Conservation (phyloP, 2,888 invertebrate species). For the Lithodes maja region DNA sequence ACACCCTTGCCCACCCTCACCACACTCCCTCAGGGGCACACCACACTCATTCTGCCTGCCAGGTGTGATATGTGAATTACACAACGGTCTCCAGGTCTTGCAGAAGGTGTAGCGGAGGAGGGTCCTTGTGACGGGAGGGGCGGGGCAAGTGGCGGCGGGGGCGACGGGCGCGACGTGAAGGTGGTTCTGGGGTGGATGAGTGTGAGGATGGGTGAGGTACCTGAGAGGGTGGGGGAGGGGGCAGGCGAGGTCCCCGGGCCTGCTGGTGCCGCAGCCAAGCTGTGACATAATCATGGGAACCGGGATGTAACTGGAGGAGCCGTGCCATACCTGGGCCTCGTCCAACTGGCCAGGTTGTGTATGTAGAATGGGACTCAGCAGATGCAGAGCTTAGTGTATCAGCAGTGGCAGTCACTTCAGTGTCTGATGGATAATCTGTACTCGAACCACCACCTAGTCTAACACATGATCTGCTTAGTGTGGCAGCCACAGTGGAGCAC, state of each 20-base stretch:
- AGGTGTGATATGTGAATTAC: constrained; percentile 18
- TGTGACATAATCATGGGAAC: constrained; percentile 68
- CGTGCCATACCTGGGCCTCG: constrained; percentile 58
- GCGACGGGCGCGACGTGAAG: constrained; percentile 39
- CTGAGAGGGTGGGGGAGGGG: constrained; percentile 42
- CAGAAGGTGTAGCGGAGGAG: constrained; percentile 54
- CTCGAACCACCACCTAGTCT: constrained; percentile 66
- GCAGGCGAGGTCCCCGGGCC: constrained; percentile 41
- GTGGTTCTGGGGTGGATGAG: constrained; percentile 42
- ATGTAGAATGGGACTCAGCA: constrained; percentile 63
- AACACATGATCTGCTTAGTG: constrained; percentile 58
- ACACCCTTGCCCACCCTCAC: neutral
- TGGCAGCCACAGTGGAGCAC: constrained; percentile 23
- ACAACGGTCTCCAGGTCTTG: constrained; percentile 67
- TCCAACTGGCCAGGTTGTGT: constrained; percentile 69
- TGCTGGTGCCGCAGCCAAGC: constrained; percentile 69
- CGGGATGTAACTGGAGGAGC: constrained; percentile 63
- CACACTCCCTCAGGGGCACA: neutral
- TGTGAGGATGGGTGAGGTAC: constrained; percentile 44
- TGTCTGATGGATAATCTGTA: constrained; percentile 68
- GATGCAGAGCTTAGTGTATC: constrained; percentile 63
- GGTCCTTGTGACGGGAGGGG: constrained; percentile 51
- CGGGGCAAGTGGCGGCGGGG: constrained; percentile 53
- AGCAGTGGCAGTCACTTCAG: constrained; percentile 61
- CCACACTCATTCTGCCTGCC: neutral